Conservation (phyloP, 2,888 invertebrate genomes). For the Drosophila mercatorum region DNA sequence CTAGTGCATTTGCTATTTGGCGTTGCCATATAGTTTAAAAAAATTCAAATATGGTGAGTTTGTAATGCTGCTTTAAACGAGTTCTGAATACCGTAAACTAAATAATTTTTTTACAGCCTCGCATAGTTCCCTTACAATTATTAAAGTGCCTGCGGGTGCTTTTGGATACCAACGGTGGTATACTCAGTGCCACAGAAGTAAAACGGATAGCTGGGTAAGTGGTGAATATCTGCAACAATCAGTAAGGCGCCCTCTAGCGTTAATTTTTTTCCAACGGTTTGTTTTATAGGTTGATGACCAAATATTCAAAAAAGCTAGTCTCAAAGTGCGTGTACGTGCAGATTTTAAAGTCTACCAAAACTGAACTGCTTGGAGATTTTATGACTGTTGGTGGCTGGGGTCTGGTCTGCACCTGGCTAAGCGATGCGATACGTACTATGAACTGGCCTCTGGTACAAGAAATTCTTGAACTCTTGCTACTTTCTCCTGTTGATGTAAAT, state of each 20-base stretch:
- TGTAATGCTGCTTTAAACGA: not conserved
- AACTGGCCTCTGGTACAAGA: conserved; percentile 96
- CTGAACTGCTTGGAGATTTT: conserved; percentile 93
- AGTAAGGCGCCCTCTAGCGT: conserved; percentile 52
- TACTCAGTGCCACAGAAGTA: conserved; percentile 94
- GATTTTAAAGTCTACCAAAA: conserved; percentile 94
- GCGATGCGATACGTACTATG: conserved; percentile 92
- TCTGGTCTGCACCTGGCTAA: conserved; percentile 95
- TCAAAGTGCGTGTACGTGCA: conserved; percentile 98
- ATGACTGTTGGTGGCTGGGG: conserved; percentile 97
- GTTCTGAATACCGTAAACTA: not conserved
- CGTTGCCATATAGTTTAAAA: conserved; percentile 61
- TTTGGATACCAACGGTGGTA: conserved; percentile 93
- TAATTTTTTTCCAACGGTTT: conserved; percentile 15
- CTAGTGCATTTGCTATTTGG: conserved; percentile 30
- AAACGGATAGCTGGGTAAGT: conserved; percentile 93
- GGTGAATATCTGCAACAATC: not conserved
- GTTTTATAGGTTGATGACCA: conserved; percentile 93
- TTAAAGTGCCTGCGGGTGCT: conserved; percentile 95
- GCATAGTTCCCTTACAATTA: conserved; percentile 95
- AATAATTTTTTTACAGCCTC: conserved; percentile 89
- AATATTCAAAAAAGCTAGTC: conserved; percentile 97
- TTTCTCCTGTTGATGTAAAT: conserved; percentile 96
- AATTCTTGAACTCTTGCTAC: conserved; percentile 92
- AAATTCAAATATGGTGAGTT: conserved; percentile 59